Evolutionary conservation across 92 coral and sea anemone species (phyloP), one percentile per base, ranked within the genome.

Genomic region (Hydrozoanthus gracilis): DNA sequence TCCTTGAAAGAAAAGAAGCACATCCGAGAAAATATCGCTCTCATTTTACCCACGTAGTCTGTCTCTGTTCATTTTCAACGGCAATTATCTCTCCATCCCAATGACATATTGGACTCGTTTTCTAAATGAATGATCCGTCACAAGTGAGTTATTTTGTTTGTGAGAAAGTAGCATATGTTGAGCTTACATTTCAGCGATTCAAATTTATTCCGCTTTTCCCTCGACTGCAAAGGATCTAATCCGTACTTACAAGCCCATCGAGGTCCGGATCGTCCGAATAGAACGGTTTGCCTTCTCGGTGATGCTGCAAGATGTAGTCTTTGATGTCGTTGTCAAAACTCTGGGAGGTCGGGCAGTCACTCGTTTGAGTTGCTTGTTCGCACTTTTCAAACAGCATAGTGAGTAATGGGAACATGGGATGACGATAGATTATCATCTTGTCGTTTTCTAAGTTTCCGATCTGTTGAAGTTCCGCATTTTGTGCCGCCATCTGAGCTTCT

Each of bases 331-430:
- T 92, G 95, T 97, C 98, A 75, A 97, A 97, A 69, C 94, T 78
- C 49, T 89, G 93, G 5, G 97, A 91, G 62, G 95, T 94, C 50
- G 98, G 93, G 12, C 95, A 94, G 18, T 97, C 99, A 67, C 95
- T 92, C 8, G 98, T 97, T 69, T 90, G 95, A n/a, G 99, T 97
- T 60, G 99, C 93, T 73, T 92, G 94, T 83, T 97, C 99, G 92
- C 99, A 97, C 83, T 97, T 97, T 52, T 97, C 99, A 84, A 97
- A 94, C 90, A 97, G 66, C 96, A 93, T 95, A 3, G 98, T 98
- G 6, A 97, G 94, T 70, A 97, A 86, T 73, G 99, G 98, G 86
- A 97, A 93, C 79, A 97, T 88, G 15, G 99, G 99, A 88, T 97
- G 99, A 44, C 98, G 97, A 83, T 97, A 97, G 82, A 97, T 97